Conservation (phyloP, 2,888 invertebrate genomes). For the Hemithea aestivaria region DNA sequence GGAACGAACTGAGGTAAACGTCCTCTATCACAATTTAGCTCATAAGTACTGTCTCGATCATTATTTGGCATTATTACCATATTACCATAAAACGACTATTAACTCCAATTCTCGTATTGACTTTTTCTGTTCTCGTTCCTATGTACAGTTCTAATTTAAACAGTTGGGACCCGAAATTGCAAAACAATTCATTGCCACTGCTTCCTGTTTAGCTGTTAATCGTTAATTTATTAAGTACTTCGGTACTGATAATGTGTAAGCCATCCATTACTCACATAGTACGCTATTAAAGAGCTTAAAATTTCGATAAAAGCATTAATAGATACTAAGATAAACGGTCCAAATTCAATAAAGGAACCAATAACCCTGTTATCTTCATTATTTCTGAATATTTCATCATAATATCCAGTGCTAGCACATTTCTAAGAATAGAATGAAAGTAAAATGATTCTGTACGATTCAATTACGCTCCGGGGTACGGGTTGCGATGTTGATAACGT, state of each 20-base stretch:
- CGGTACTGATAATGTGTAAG: background rate
- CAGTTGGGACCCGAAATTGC: no score
- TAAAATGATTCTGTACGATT: slow-evolving; percentile 9
- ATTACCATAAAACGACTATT: no score
- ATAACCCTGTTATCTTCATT: slow-evolving; percentile 3
- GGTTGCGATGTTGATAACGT: slow-evolving; percentile 31
- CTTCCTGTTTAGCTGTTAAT: slow-evolving; percentile 6
- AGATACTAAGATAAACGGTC: slow-evolving; percentile 7
- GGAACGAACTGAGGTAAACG: slow-evolving; percentile 13
- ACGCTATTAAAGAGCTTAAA: slow-evolving; percentile 1
- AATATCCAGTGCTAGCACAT: background rate
- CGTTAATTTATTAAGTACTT: no score
- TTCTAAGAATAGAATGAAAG: slow-evolving; percentile 6
- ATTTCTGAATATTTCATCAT: slow-evolving; percentile 7
- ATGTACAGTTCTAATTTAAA: no score
- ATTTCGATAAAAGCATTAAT: slow-evolving; percentile 8
- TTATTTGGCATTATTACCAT: no score
- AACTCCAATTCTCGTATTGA: no score
- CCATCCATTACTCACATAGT: background rate
- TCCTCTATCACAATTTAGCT: slow-evolving; percentile 8
- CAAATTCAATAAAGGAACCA: slow-evolving; percentile 11
- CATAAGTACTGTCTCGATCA: no score
- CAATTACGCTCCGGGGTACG: slow-evolving; percentile 11
- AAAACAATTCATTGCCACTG: slow-evolving; percentile 3
- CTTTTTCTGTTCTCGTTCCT: background rate